Evolutionary conservation across 2,888 invertebrate species (phyloP), one percentile per base, ranked within the genome.

Genomic region (Congeria kusceri): DNA sequence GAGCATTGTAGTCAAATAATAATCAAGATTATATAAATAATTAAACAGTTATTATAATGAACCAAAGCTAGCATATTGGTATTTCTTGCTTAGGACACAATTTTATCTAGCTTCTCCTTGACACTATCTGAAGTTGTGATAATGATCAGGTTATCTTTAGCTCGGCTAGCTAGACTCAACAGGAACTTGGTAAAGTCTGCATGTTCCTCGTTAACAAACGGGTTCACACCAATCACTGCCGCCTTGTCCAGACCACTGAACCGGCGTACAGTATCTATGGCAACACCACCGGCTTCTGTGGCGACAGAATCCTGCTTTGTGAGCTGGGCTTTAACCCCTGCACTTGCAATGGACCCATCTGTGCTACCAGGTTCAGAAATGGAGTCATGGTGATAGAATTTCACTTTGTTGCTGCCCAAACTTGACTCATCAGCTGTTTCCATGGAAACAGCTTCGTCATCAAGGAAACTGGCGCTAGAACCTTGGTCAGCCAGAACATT

Each of bases 211-310:
- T 90, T 86, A 0, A 87, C 84, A 63, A 80, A 76, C 1, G 90
- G 90, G 61, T 90, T 87, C 13, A 90, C 75, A 15, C 90, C 90
- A 39, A 90, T 87, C 9, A 90, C 79, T 20, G 87, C 79, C 18
- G 86, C 80, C 56, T 85, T 87, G 69, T 89, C 87, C 3, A 90
- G 72, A 18, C 90, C 90, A 85, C 88, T 89, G 71, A 89, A 90
- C n/a, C 86, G 27, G 29, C 85, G 77, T 9, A 90, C 89, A 1
- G 89, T 89, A 61, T 89, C 89, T 59, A 90, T 83, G 27, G 69
- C 69, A 53, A 83, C 61, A 23, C 73, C 66, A 20, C 58, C 66
- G 11, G 7, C 7, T 25, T 77, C 74, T 47, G 62, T 39, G 27
- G 68, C 47, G 25, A 59, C 67, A 39, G 13, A 29, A 25, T 53